These are phyloP conservation scores for Heliornis fulica DNA, from an alignment of 2,113 vertebrate genomes.

Conservation along the genomic window DNA sequence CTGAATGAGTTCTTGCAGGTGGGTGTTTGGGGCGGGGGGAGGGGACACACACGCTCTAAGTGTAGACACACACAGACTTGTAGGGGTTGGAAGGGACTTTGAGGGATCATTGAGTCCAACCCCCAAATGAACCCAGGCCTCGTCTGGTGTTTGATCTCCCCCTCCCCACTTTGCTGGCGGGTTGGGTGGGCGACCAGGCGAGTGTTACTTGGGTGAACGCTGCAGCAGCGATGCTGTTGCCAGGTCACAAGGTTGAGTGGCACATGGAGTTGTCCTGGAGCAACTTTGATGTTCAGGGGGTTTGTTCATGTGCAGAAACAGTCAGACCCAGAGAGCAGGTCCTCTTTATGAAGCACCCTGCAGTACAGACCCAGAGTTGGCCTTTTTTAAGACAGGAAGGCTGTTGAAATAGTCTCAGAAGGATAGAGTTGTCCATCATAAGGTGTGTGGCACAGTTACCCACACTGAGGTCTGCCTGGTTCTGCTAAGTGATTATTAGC, in stretches of 20 bases:
- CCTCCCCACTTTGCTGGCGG: background rate
- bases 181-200: background rate
- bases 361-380: background rate
- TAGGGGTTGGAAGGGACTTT: no score
- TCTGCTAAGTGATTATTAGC: background rate
- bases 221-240: rapidly evolving
- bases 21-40: no score
- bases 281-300: background rate
- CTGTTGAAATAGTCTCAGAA: background rate
- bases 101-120: no score
- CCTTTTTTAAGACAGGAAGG: background rate
- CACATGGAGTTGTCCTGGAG: background rate
- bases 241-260: rapidly evolving
- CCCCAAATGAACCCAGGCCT: rapidly evolving
- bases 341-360: background rate
- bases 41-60: no score
- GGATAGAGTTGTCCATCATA: rapidly evolving
- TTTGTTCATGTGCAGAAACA: background rate
- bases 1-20: slow-evolving; percentile 94
- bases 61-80: no score
- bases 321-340: background rate
- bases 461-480: no score
- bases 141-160: rapidly evolving
- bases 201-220: rapidly evolving
- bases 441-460: rapidly evolving